These are phyloP conservation scores for Catamblyrhynchus diadema DNA, from an alignment of 2,797 vertebrate species.

Conservation along the genomic window DNA sequence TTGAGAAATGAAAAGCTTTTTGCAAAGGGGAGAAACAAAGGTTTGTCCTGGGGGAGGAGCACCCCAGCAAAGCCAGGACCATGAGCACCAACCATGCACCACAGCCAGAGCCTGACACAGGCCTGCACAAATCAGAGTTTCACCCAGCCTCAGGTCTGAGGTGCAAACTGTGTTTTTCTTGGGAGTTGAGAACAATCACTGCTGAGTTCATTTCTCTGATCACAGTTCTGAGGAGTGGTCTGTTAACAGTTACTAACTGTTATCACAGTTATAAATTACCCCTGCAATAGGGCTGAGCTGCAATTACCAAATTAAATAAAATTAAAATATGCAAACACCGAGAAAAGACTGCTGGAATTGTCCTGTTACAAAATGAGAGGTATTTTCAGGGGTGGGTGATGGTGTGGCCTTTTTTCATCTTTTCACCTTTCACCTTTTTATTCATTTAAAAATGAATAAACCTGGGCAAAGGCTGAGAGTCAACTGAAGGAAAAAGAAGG, in stretches of 20 bases:
- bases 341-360: neutral
- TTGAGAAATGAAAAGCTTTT: neutral
- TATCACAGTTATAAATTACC: neutral
- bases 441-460: neutral
- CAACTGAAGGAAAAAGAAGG: neutral
- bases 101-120: neutral
- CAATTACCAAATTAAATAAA: neutral
- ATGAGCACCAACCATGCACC: accelerated
- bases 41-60: too few relatives aligned
- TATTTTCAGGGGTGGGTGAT: neutral
- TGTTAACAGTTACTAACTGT: neutral
- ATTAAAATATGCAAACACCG: neutral
- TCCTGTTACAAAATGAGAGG: neutral
- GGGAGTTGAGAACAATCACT: neutral
- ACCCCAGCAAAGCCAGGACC: neutral
- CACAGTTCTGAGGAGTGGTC: neutral
- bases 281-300: neutral
- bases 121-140: neutral
- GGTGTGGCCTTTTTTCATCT: neutral
- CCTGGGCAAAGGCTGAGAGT: neutral
- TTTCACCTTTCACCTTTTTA: too few relatives aligned
- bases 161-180: neutral
- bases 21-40: neutral
- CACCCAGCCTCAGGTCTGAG: neutral
- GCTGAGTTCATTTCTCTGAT: neutral